These are phyloP conservation scores for Thera obeliscata DNA, from an alignment of 2,888 invertebrate genomes.

Conservation along the genomic window DNA sequence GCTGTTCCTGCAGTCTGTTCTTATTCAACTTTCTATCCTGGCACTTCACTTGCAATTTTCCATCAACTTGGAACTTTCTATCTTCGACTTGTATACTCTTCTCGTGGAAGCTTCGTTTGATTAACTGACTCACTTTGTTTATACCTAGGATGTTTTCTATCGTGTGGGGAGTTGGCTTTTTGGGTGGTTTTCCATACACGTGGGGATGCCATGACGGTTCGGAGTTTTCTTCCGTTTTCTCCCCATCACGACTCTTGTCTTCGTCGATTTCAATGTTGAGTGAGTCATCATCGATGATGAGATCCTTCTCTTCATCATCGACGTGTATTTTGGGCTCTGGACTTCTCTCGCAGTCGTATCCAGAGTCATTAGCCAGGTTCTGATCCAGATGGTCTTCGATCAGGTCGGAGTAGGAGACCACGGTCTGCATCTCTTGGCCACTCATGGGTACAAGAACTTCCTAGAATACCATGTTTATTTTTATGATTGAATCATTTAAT, in stretches of 20 bases:
- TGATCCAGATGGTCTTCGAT: conserved; percentile 57
- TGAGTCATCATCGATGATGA: conserved; percentile 60
- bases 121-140: conserved; percentile 67
- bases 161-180: conserved; percentile 92
- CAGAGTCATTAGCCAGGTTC: conserved; percentile 51
- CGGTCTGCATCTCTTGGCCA: conserved; percentile 75
- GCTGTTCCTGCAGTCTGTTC: conserved; percentile 75
- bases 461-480: conserved; percentile 76
- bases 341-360: conserved; percentile 59
- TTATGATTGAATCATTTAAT: conserved; percentile 80
- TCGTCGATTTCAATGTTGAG: conserved; percentile 40
- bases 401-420: conserved; percentile 66
- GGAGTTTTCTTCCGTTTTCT: conserved; percentile 51
- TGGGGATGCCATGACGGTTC: conserved; percentile 93
- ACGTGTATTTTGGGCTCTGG: conserved; percentile 68
- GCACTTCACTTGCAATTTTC: conserved; percentile 40
- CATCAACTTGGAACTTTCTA: conserved; percentile 41
- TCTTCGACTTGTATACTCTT: conserved; percentile 73
- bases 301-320: conserved; percentile 64
- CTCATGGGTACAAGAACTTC: conserved; percentile 65
- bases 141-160: conserved; percentile 94
- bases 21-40: conserved; percentile 65
- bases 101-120: conserved; percentile 54
- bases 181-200: conserved; percentile 92
- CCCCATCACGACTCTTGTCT: conserved; percentile 39